These are phyloP conservation scores for Diprion similis DNA, from an alignment of 1,140 invertebrate genomes.

Conservation along the genomic window DNA sequence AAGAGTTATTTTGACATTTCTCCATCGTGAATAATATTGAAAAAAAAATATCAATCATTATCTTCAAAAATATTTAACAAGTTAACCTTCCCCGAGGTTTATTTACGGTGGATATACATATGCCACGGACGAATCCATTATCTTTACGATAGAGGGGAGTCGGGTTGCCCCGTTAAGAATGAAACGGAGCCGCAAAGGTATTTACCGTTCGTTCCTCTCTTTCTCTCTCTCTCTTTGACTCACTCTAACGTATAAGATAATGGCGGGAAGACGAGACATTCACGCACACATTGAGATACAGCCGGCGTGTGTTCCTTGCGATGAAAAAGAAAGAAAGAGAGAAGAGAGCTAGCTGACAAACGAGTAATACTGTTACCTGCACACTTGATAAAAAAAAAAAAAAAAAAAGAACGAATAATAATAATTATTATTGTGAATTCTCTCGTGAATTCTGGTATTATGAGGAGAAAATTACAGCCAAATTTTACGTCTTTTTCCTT, in stretches of 20 bases:
- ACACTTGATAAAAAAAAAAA: slow-evolving; percentile 21
- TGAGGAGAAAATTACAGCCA: too few species aligned
- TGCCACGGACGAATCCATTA: slow-evolving; percentile 47
- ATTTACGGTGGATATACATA: slow-evolving; percentile 15
- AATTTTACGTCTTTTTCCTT: slow-evolving; percentile 1
- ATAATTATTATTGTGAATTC: too few species aligned
- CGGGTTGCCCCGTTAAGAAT: slow-evolving; percentile 38
- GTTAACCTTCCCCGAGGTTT: slow-evolving; percentile 7
- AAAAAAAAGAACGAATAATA: too few species aligned
- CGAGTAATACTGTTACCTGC: slow-evolving; percentile 29
- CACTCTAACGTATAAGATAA: slow-evolving; percentile 30
- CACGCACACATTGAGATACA: slow-evolving; percentile 23
- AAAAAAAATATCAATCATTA: too few species aligned
- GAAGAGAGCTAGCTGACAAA: slow-evolving; percentile 29
- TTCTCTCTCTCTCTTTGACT: slow-evolving; percentile 1
- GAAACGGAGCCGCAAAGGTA: slow-evolving; percentile 24
- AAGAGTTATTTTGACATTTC: not conserved
- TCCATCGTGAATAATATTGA: not conserved
- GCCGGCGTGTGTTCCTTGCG: slow-evolving; percentile 15
- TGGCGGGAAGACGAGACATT: slow-evolving; percentile 45
- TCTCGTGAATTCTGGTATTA: too few species aligned
- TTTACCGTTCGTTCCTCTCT: not conserved
- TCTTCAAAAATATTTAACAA: not conserved
- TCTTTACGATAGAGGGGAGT: slow-evolving; percentile 28
- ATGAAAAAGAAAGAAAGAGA: slow-evolving; percentile 19